These are phyloP conservation scores for Oscheius myriophilus DNA, from an alignment of 2,888 invertebrate species.

Conservation along the genomic window DNA sequence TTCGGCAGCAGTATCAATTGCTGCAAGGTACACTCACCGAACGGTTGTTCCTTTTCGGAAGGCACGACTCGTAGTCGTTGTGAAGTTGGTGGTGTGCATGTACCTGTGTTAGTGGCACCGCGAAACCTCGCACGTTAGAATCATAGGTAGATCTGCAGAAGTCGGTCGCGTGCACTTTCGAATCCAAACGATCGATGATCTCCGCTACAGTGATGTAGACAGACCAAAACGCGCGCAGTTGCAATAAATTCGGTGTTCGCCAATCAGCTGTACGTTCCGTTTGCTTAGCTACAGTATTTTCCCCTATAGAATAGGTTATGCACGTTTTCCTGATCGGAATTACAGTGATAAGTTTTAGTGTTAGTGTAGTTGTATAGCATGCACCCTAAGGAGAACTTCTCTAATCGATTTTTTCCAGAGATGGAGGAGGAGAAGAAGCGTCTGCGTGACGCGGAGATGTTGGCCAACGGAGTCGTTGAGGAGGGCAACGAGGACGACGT, in stretches of 20 bases:
- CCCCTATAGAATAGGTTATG: not conserved
- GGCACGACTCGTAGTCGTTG: too few species aligned
- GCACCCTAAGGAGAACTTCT: not conserved
- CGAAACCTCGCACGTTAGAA: too few species aligned
- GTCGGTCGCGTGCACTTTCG: too few species aligned
- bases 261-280: too few species aligned
- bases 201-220: too few species aligned
- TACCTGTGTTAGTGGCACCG: constrained; percentile 3
- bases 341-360: not conserved
- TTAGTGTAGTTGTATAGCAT: constrained; percentile 8
- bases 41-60: not conserved
- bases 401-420: constrained; percentile 35
- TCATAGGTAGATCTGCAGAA: too few species aligned
- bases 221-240: too few species aligned
- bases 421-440: constrained; percentile 49
- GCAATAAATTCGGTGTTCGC: too few species aligned
- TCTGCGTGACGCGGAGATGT: constrained; percentile 26
- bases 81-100: constrained; percentile 12
- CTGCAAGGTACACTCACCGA: constrained; percentile 44
- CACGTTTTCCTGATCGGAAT: not conserved
- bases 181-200: too few species aligned
- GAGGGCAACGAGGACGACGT: constrained; percentile 36
- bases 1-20: constrained; percentile 63
- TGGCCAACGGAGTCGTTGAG: constrained; percentile 39
- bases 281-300: too few species aligned